phyloP scores from a whole-genome alignment of 2,888 invertebrate species.

The Notocelia uddmanniana region DNA sequence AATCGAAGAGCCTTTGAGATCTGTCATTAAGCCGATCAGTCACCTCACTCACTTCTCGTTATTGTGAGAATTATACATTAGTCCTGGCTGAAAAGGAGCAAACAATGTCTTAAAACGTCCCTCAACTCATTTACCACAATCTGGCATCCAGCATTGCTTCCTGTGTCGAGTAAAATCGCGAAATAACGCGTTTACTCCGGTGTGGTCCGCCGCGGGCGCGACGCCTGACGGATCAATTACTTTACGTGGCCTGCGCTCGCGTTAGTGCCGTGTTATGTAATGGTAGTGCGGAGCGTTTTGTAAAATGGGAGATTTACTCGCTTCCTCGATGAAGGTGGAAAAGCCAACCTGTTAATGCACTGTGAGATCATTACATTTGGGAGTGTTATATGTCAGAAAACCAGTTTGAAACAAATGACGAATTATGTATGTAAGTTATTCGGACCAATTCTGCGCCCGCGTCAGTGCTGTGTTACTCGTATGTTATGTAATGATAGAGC shows the following conservation, averaged over 20 bases:
- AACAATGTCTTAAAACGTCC: background rate
- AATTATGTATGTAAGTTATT: no score
- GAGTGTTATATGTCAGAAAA: background rate
- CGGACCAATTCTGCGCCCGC: no score
- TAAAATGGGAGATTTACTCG: background rate
- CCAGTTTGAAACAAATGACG: background rate
- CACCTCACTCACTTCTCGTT: no score
- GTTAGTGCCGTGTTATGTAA: slow-evolving; percentile 21
- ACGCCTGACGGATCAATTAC: slow-evolving; percentile 57
- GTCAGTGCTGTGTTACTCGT: no score
- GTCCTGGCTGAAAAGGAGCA: no score
- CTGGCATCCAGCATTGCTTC: slow-evolving; percentile 43
- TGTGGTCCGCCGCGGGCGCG: slow-evolving; percentile 68
- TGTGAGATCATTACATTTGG: background rate
- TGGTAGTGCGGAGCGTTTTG: slow-evolving; percentile 9
- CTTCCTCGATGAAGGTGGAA: background rate
- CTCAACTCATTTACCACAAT: background rate
- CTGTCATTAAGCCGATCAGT: no score
- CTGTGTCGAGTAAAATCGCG: slow-evolving; percentile 55
- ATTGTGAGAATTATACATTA: background rate
- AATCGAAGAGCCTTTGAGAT: no score
- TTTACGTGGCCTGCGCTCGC: slow-evolving; percentile 56
- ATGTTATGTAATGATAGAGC: no score
- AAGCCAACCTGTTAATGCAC: background rate
- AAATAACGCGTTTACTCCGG: slow-evolving; percentile 63